Base-by-base conservation (phyloP, 2,888 invertebrate species). In the Lingula anatina region DNA sequence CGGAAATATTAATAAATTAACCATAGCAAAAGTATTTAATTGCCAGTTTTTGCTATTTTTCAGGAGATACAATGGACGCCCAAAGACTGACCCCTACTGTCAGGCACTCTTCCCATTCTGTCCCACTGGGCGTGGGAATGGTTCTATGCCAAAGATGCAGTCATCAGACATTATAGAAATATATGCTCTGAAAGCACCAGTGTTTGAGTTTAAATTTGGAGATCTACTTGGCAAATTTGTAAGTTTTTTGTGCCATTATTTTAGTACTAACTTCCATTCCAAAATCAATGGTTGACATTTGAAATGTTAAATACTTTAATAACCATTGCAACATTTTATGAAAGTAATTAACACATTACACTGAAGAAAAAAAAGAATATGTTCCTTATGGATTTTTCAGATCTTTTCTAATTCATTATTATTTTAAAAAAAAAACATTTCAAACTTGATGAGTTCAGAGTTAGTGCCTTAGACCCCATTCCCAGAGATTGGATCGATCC, bases 151-250 rank as follows among this genome's bases (percentile, higher is more conserved):
- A 3, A 52, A 50, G 40, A 59, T 65, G 37, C 28, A 61, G 7
- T 47, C 56, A 15, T 47, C 21, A 42, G 71, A 71, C 47, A 55
- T 47, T 12, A 49, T 71, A 1, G 64, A 68, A 48, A 60, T 71
- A 2, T 71, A 61, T 55, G 70, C 70, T 5, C 54, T 71, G 40
- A 71, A 71, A 46, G 69, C 69, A n/a, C 71, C 71, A 12, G 71
- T 71, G 5, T 71, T 68, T 64, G 65, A 70, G 50, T 71, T 68
- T 51, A 62, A 68, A 51, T 65, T 66, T 54, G 70, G 69, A 21
- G 60, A 62, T 49, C 45, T 65, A 9, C 51, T 71, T 28, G 65
- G 61, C 26, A 60, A 62, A 50, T 66, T 68, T 60, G 70, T 71
- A 55, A 64, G 68, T 58, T 23, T 9, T 9, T 9, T 9, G 26